Evolutionary conservation across 64 coral and sea anemone species (phyloP), one percentile per base, ranked within the genome.

Genomic region (Anthopleura sola): DNA sequence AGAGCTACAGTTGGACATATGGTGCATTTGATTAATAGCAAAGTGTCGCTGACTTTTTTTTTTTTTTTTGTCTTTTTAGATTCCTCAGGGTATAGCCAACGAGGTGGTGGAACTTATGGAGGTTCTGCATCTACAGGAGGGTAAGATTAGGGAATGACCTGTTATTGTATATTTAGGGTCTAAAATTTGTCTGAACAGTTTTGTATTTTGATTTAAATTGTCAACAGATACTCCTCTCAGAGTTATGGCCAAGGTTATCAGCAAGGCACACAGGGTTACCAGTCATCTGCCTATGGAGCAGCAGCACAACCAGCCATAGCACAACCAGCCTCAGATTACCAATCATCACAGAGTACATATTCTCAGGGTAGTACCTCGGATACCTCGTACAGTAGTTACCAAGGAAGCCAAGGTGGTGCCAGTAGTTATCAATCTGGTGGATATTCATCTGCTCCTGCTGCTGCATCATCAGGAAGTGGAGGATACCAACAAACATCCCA

Each of bases 211-310:
- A 34, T 71, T 71, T 5, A 71, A 32, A 36, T 36, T 71, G 0
- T 16, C 6, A 32, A 31, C 29, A 71, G 66, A 71, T 71, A 71
- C 13, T 71, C 66, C 16, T n/a, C 66, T 76, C 32, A 84, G 11
- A 9, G 40, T 55, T 83, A 53, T 78, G 40, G 68, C 7, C 28
- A 51, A 24, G 71, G 88, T 21, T 95, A 95, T 86, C 68, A 60
- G 75, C 84, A 68, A 85, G 64, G 20, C 39, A 79, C 89, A 83
- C 93, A 95, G 28, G 33, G 74, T 16, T 91, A 95, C 58, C 89
- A 91, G 64, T 86, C 92, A 47, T 16, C 36, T 62, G 86, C 85
- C 75, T 94, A 94, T 81, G 68, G 38, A 60, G 83, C 69, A 36
- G 2, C 40, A 44, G 40, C 40, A 44, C 40, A 44, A 44, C n/a